Conservation (phyloP, 2,113 vertebrate genomes). For the Pelodiscus sinensis region DNA sequence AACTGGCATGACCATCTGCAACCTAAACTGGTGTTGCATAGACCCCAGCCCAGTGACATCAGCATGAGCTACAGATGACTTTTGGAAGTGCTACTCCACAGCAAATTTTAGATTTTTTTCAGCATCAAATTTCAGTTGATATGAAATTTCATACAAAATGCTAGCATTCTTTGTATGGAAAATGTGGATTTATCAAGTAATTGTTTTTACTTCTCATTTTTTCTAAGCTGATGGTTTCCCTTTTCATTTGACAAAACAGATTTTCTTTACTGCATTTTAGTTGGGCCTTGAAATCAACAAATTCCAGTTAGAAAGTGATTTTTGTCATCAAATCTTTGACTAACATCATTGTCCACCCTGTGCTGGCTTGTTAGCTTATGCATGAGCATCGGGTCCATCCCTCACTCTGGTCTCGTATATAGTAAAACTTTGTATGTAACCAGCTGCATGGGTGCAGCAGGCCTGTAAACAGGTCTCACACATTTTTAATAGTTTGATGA, state of each 20-base stretch:
- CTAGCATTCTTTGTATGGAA: neutral
- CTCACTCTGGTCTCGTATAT: neutral
- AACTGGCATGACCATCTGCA: neutral
- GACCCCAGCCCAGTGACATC: slow-evolving; percentile 16
- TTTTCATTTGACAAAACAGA: neutral
- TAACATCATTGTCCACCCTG: neutral
- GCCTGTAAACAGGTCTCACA: neutral
- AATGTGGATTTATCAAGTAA: neutral
- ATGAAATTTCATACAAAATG: neutral
- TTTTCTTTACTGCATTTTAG: neutral
- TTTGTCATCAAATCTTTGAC: neutral
- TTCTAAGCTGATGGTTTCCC: neutral
- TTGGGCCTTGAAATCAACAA: neutral
- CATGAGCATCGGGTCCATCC: neutral
- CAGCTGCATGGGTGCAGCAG: neutral
- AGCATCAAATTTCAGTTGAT: neutral
- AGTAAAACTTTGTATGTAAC: slow-evolving; percentile 12
- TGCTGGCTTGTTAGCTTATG: neutral
- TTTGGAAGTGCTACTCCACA: neutral
- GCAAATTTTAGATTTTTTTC: neutral
- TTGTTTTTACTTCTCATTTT: neutral
- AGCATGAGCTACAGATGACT: neutral
- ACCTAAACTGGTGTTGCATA: neutral
- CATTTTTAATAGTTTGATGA: neutral
- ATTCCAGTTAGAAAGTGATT: neutral